Base-by-base conservation (phyloP, 2,888 invertebrate genomes). In the Diarsia dahlii region DNA sequence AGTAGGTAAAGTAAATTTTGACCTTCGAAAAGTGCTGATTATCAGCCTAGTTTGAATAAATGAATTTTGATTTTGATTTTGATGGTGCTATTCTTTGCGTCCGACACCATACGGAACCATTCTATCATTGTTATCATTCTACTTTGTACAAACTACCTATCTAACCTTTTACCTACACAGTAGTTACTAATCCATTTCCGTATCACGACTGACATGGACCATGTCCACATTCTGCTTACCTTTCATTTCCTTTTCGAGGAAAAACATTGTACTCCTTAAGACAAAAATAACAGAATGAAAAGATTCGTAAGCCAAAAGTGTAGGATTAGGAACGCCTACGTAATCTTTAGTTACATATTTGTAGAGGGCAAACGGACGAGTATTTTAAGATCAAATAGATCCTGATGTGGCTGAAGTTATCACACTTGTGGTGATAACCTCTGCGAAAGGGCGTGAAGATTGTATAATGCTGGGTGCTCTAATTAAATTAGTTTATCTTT, bases 341-440 rank as follows among this genome's bases (percentile, higher is more conserved):
- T 54, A 68, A 58, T 68, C 23, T 58, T 8, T 34, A 48, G 12
- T 15, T n/a, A 76, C 23, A 62, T 69, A 71, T 60, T 76, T 63
- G 34, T 50, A 73, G 81, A 79, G 76, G 67, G 68, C 73, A 68
- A 71, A 71, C 3, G 58, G 64, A 68, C 68, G 58, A 28, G 6
- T 60, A 60, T 62, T 70, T 70, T 45, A 45, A 63, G 56, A 71
- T 20, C n/a, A 34, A 67, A 39, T 64, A 28, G 28, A 80, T 73
- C 68, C 34, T 48, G 0, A 52, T 69, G 20, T 39, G 50, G 13
- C 13, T 39, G 45, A 45, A 28, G 64, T 23, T 68, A 72, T 74
- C 74, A 74, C 70, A 72, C 39, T 52, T 23, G 4, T 39, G 8
- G 20, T 66, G 85, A 85, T 87, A 86, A 76, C 76, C 74, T 64